Percentiles rank a stretch among this genome's conserved stretches.
phyloP scores from a whole-genome alignment of 2,113 vertebrate genomes.

The Mugil cephalus region DNA sequence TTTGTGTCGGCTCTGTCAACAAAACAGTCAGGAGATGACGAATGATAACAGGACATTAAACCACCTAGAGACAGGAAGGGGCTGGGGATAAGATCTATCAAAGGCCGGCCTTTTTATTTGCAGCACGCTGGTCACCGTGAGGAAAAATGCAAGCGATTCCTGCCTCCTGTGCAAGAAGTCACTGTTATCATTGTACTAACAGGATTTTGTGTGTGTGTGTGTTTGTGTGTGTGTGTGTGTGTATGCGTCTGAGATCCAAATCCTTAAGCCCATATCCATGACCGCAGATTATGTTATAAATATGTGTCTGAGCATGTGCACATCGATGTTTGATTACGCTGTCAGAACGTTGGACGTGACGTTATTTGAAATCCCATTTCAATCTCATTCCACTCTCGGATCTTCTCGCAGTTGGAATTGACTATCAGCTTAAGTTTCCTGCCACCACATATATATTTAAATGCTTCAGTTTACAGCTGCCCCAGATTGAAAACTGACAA shows the following conservation, averaged over 20 bases:
- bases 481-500: constrained; percentile 52
- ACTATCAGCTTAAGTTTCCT: constrained; percentile 60
- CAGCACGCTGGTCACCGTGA: constrained; percentile 21
- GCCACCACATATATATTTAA: constrained; percentile 36
- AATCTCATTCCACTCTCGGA: constrained; percentile 49
- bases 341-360: constrained; percentile 61
- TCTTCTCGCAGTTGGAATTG: constrained; percentile 44
- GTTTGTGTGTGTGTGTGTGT: constrained; percentile 35
- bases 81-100: constrained; percentile 42
- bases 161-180: constrained; percentile 10
- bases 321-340: constrained; percentile 67
- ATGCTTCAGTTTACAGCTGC: constrained; percentile 56
- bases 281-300: constrained; percentile 71
- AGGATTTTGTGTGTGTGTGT: constrained; percentile 45
- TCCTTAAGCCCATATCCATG: constrained; percentile 58
- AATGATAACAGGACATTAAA: constrained; percentile 55
- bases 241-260: constrained; percentile 37
- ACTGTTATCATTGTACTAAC: constrained; percentile 41
- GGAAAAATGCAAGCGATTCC: constrained; percentile 23
- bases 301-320: constrained; percentile 46
- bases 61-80: constrained; percentile 31
- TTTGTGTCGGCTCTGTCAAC: constrained; percentile 47
- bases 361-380: constrained; percentile 57
- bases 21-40: constrained; percentile 15
- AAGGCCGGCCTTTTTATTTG: constrained; percentile 11